Conservation (phyloP, 1,140 invertebrate species). For the Grapholita molesta region DNA sequence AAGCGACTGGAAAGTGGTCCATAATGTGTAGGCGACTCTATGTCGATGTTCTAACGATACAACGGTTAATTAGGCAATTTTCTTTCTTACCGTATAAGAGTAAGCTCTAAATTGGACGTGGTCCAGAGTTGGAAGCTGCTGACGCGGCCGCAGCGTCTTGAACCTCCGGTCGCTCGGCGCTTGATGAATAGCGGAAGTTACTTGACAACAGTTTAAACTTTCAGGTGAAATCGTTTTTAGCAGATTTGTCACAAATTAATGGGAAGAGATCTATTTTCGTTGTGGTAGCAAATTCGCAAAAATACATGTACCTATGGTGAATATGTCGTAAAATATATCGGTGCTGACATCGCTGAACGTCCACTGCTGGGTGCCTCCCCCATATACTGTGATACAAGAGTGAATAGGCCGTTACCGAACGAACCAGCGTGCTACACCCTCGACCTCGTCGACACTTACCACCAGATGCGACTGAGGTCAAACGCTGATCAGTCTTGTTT, state of each 20-base stretch:
- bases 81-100: not conserved
- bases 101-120: not conserved
- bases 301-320: not conserved
- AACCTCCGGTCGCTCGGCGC: not conserved
- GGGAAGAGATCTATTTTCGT: not conserved
- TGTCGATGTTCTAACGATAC: no score
- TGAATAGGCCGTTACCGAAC: no score
- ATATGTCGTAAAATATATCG: not conserved
- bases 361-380: no score
- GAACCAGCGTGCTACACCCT: no score
- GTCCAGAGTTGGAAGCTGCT: not conserved
- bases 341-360: not conserved
- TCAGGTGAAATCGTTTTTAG: conserved; percentile 14
- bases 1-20: no score
- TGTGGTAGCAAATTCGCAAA: not conserved
- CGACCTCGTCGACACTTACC: no score
- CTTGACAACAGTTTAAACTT: conserved; percentile 14
- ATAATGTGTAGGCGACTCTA: no score
- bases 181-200: conserved; percentile 10
- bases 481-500: no score
- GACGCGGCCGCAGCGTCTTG: not conserved
- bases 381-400: no score
- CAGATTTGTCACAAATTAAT: conserved; percentile 3
- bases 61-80: not conserved
- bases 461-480: no score